Percentiles rank a stretch among this genome's conserved stretches.
phyloP scores from a whole-genome alignment of 1,140 invertebrate genomes.

The Linepithema humile region DNA sequence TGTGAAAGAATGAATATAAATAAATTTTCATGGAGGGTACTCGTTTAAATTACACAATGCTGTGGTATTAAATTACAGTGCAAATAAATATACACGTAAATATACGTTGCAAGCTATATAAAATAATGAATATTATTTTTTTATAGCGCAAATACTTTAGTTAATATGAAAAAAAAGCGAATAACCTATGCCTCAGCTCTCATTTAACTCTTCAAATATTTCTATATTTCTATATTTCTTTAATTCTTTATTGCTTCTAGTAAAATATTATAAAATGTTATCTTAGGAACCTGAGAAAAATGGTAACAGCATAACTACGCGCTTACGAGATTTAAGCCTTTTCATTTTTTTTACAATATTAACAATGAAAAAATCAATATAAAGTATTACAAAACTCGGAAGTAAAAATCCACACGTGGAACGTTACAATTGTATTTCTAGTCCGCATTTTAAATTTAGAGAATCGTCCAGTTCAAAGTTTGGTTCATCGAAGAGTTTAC shows the following conservation, averaged over 20 bases:
- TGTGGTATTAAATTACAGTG: neutral
- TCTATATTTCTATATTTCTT: too few species aligned
- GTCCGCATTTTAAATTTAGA: too few species aligned
- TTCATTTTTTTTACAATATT: constrained; percentile 64
- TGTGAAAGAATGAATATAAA: neutral
- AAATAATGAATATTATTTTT: neutral
- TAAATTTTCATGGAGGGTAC: neutral
- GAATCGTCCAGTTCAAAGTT: too few species aligned
- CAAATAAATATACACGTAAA: neutral
- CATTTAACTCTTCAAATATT: too few species aligned
- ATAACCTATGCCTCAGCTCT: neutral
- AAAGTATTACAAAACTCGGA: too few species aligned
- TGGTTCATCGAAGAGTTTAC: too few species aligned
- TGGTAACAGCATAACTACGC: neutral
- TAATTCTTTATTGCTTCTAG: too few species aligned
- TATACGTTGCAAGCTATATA: neutral
- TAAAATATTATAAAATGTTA: neutral
- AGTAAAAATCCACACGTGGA: too few species aligned
- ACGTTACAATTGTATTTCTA: too few species aligned
- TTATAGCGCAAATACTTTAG: neutral
- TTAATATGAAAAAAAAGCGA: neutral
- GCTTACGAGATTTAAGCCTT: neutral
- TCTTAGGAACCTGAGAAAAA: neutral
- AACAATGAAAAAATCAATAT: constrained; percentile 91
- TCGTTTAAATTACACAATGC: constrained; percentile 54